Conservation (phyloP, 2,113 vertebrate genomes). For the Spilogale gracilis region DNA sequence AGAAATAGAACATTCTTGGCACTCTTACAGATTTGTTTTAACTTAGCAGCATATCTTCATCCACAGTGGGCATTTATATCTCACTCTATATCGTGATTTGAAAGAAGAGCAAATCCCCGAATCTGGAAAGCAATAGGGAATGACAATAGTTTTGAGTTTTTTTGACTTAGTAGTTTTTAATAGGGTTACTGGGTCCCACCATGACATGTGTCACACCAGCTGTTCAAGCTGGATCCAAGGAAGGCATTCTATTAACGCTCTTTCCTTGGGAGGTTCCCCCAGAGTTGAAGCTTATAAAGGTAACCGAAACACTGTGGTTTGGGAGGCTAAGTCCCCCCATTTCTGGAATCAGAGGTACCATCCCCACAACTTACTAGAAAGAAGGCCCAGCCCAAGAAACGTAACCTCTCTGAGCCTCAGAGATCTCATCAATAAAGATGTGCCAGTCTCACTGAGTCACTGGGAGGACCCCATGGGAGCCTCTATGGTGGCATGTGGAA, state of each 20-base stretch:
- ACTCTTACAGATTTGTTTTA: not conserved
- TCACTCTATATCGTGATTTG: not conserved
- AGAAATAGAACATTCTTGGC: not conserved
- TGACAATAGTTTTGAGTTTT: not conserved
- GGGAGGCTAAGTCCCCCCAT: not conserved
- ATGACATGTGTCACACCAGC: not conserved
- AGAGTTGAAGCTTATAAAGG: not conserved
- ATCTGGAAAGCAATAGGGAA: not conserved
- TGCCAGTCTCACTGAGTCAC: not conserved
- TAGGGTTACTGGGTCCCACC: not conserved
- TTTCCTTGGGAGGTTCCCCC: not conserved
- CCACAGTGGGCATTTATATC: not conserved
- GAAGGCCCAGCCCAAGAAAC: not conserved
- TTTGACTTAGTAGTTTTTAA: not conserved
- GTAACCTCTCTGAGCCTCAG: not conserved
- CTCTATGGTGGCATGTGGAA: not conserved
- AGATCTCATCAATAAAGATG: not conserved
- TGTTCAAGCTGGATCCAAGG: not conserved
- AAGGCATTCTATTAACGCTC: not conserved
- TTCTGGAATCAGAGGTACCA: not conserved
- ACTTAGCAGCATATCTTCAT: not conserved
- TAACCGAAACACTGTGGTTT: not conserved
- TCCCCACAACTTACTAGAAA: not conserved
- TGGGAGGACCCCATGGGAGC: not conserved
- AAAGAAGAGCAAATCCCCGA: not conserved